Evolutionary conservation across 2,888 invertebrate species (phyloP).

Genomic region (Galeopsomyia nigrocyanea): DNA sequence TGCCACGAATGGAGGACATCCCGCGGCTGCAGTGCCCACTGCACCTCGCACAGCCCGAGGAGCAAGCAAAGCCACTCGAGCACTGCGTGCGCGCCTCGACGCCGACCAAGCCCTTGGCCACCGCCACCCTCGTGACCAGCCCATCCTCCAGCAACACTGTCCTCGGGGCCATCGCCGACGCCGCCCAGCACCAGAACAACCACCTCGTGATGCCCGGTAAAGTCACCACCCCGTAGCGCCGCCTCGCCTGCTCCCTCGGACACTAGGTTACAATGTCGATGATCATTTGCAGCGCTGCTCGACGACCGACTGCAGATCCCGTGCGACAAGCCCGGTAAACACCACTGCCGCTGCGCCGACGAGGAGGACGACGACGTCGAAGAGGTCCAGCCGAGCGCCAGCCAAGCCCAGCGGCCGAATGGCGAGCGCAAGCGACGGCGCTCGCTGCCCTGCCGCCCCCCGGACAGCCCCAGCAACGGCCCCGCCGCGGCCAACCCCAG

Average conservation of each 20-base stretch:
- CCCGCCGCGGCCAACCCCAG: background rate
- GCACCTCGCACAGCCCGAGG: conserved; percentile 60
- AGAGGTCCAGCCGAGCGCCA: conserved; percentile 59
- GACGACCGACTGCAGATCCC: conserved; percentile 81
- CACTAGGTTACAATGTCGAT: conserved; percentile 27
- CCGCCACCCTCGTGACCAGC: background rate
- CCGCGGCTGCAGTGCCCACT: conserved; percentile 74
- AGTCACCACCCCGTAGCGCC: conserved; percentile 12
- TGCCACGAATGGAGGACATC: conserved; percentile 82
- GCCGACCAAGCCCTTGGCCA: conserved; percentile 55
- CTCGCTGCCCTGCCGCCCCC: conserved; percentile 63
- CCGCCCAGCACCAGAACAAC: conserved; percentile 54
- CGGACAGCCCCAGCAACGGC: conserved; percentile 56
- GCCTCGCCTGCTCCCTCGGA: background rate
- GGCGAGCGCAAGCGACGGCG: conserved; percentile 65
- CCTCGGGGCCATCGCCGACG: too few species aligned
- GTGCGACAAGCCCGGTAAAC: conserved; percentile 82
- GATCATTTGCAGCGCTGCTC: conserved; percentile 66
- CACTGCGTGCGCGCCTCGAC: conserved; percentile 58
- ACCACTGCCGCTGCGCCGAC: conserved; percentile 77
- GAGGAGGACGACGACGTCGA: conserved; percentile 74
- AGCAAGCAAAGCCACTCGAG: background rate
- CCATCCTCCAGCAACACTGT: conserved; percentile 5
- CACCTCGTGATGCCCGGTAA: conserved; percentile 61
- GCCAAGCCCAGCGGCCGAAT: conserved; percentile 63